Conservation (phyloP, 2,113 vertebrate genomes). For the Leucosticte australis region DNA sequence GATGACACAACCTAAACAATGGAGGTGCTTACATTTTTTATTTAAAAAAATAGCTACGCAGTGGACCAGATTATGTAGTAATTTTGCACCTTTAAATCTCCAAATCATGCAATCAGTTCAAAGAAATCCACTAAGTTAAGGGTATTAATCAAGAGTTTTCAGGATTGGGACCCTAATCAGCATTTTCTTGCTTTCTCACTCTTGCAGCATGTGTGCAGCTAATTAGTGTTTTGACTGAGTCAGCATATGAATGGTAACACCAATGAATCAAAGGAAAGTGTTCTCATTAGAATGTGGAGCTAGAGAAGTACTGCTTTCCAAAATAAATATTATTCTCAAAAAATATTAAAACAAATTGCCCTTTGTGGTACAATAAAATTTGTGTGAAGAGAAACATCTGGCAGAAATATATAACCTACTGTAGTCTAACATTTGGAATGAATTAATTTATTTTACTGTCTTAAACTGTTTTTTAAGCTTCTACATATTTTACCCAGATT, state of each 20-base stretch:
- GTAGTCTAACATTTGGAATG: conserved; percentile 61
- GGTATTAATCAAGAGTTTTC: neutral
- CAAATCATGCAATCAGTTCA: neutral
- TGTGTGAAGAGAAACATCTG: conserved; percentile 73
- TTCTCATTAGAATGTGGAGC: conserved; percentile 69
- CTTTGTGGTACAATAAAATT: conserved; percentile 68
- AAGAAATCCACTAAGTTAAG: neutral
- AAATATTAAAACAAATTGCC: conserved; percentile 73
- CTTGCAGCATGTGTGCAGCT: conserved; percentile 42
- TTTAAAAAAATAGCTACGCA: neutral
- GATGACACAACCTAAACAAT: neutral
- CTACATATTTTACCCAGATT: conserved; percentile 43
- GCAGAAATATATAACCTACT: conserved; percentile 61
- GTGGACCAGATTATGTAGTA: neutral
- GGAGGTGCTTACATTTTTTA: neutral
- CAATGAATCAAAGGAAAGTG: conserved; percentile 71
- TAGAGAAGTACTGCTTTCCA: conserved; percentile 60
- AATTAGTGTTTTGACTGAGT: conserved; percentile 70
- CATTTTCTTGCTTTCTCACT: neutral
- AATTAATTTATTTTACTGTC: conserved; percentile 63
- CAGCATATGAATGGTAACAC: conserved; percentile 53
- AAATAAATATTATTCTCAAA: conserved; percentile 71
- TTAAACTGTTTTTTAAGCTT: conserved; percentile 51
- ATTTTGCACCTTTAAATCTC: neutral
- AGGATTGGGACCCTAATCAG: neutral